A percentile compares a stretch with the other conserved stretches of the same genome.
phyloP scores from a whole-genome alignment of 2,888 invertebrate genomes.

The Cetonia aurata region DNA sequence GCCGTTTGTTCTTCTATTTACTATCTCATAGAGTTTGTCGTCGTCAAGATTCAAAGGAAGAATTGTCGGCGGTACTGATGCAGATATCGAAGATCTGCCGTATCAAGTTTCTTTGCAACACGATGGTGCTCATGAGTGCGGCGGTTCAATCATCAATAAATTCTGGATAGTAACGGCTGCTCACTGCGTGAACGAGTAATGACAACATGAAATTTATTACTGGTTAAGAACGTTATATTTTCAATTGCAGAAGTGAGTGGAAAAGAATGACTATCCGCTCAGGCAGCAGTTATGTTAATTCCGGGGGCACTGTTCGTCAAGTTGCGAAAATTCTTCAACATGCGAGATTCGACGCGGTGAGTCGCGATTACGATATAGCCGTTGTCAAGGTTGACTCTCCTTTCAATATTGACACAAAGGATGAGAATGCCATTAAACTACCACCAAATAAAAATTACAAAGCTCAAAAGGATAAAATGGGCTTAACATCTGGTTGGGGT shows the following conservation, averaged over 20 bases:
- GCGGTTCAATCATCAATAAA: constrained; percentile 53
- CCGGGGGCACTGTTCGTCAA: constrained; percentile 36
- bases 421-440: neutral
- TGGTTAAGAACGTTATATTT: neutral
- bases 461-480: neutral
- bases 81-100: constrained; percentile 52
- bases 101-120: constrained; percentile 54
- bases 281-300: constrained; percentile 18
- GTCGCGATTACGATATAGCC: neutral
- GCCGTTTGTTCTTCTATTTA: too few species aligned
- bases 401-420: too few species aligned
- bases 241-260: neutral
- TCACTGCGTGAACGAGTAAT: constrained; percentile 52
- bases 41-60: too few species aligned
- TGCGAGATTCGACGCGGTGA: constrained; percentile 9
- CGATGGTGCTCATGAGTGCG: constrained; percentile 53
- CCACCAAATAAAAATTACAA: neutral
- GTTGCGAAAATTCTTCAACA: constrained; percentile 1
- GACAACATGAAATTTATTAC: neutral
- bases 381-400: neutral
- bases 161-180: constrained; percentile 55
- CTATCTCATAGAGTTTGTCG: too few species aligned
- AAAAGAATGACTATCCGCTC: constrained; percentile 16
- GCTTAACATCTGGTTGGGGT: constrained; percentile 36
- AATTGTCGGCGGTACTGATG: constrained; percentile 53